phyloP scores from a whole-genome alignment of 2,888 invertebrate genomes.

The Melitaea athalia region DNA sequence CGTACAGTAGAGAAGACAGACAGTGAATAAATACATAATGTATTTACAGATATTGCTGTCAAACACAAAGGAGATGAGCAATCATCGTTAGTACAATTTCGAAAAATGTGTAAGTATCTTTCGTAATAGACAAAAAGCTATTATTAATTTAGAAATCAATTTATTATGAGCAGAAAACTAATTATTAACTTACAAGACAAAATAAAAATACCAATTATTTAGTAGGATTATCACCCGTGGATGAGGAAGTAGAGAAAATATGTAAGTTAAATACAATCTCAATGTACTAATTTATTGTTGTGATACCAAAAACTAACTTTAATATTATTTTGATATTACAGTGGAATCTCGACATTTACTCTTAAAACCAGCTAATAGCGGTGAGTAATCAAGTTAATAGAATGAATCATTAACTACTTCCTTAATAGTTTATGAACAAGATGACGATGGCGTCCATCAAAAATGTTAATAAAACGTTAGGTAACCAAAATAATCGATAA shows the following conservation, averaged over 20 bases:
- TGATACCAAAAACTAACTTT: neutral
- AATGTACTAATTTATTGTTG: neutral
- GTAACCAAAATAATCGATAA: no score
- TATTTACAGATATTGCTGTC: conserved; percentile 41
- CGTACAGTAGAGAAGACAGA: no score
- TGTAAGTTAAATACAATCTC: conserved; percentile 48
- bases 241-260: conserved; percentile 69
- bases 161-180: no score
- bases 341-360: conserved; percentile 50
- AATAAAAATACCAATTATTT: conserved; percentile 31
- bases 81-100: conserved; percentile 43
- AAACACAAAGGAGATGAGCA: conserved; percentile 45
- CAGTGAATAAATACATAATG: neutral
- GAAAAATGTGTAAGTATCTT: conserved; percentile 53
- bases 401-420: neutral
- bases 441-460: no score
- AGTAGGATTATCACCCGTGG: conserved; percentile 56
- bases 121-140: neutral
- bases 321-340: conserved; percentile 39
- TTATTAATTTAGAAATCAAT: conserved; percentile 17
- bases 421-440: neutral
- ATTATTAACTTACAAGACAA: neutral
- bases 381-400: conserved; percentile 40
- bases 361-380: conserved; percentile 37
- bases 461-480: neutral